Evolutionary conservation across 1,140 invertebrate species (phyloP).

Genomic region (Tetraneura akinire): DNA sequence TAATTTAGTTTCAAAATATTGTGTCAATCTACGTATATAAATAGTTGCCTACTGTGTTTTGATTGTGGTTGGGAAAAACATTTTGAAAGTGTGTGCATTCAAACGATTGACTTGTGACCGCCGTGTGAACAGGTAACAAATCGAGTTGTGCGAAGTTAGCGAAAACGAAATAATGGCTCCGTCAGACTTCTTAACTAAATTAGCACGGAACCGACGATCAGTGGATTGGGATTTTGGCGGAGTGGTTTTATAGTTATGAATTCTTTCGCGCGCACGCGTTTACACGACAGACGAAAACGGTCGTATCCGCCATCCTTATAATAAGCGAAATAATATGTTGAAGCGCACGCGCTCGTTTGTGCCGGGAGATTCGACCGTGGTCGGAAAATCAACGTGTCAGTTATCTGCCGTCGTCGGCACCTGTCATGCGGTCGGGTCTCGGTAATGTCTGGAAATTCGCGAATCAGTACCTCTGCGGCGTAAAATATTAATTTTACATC

Average conservation of each 20-base stretch:
- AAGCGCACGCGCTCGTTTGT: neutral
- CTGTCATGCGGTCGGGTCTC: neutral
- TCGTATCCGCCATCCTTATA: neutral
- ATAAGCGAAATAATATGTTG: too few species aligned
- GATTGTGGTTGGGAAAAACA: too few species aligned
- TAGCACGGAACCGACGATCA: neutral
- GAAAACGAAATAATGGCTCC: slow-evolving; percentile 23
- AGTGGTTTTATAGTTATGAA: too few species aligned
- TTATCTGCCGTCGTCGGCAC: neutral
- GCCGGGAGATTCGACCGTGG: slow-evolving; percentile 15
- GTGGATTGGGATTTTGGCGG: neutral
- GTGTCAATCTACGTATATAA: too few species aligned
- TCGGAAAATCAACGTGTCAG: slow-evolving; percentile 42
- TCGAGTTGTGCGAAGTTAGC: neutral
- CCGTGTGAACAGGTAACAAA: neutral
- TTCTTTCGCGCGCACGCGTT: neutral
- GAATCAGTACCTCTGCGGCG: too few species aligned
- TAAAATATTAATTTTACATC: too few species aligned
- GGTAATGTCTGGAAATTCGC: too few species aligned
- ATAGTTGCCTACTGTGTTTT: too few species aligned
- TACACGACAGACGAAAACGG: neutral
- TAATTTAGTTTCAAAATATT: too few species aligned
- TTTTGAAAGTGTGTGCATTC: too few species aligned
- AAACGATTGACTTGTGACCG: slow-evolving; percentile 20
- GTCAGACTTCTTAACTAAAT: neutral